Evolutionary conservation across 2,888 invertebrate genomes (phyloP), one percentile per base, ranked within the genome.

Genomic region (Actias luna): DNA sequence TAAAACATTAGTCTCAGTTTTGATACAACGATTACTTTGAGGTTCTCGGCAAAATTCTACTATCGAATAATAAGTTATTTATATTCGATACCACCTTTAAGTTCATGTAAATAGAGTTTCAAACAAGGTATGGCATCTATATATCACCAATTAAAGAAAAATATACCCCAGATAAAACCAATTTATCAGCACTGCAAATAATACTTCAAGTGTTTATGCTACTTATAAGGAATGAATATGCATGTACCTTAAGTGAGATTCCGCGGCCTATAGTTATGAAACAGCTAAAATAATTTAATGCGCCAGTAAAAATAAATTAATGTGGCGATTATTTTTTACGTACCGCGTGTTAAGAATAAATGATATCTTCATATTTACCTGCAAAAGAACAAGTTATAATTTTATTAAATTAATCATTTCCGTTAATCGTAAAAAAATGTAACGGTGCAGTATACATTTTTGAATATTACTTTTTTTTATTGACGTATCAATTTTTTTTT

Each of bases 251-350:
- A 29, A 55, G 55, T 3, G n/a, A 29, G 3, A 29, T 27, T 5
- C 55, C 14, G 29, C 29, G 14, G 27, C 7, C 29, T n/a, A 29
- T 29, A 55, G 16, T 29, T 55, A 55, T 55, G 16, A 55, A 55
- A 65, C 64, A 64, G 65, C 60, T 65, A 65, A n/a, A 29, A n/a
- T 55, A 55, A 29, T 67, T 71, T 69, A 67, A 64, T 65, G 50
- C 61, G 67, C 64, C 58, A 62, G 42, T n/a, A 59, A 31, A 52
- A 55, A 55, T 29, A 55, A n/a, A 55, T 55, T 27, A 55, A 29
- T n/a, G 55, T 7, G 29, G 7, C 29, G 29, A 29, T 16, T n/a
- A 16, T 5, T 8, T 29, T 55, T 16, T 55, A 27, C 16, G 29
- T n/a, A 29, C n/a, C 55, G 46, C 8, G 7, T 55, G 16, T 55